Evolutionary conservation across 2,888 invertebrate species (phyloP).

Genomic region (Limnephilus lunatus): DNA sequence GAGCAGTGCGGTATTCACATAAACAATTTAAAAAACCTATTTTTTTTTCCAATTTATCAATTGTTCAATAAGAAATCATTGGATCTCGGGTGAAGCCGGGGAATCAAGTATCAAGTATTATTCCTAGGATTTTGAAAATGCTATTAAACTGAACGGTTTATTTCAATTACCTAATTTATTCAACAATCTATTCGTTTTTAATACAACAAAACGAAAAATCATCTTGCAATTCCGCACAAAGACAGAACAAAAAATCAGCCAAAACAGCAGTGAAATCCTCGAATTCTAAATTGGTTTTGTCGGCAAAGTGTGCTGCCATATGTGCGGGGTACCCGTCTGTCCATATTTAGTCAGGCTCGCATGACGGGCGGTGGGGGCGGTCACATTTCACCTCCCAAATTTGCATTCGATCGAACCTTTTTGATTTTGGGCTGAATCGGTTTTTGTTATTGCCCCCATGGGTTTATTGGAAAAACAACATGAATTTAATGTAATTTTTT

Average conservation of each 20-base stretch:
- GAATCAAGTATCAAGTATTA: background rate
- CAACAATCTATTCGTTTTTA: background rate
- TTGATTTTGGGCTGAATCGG: background rate
- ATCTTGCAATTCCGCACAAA: background rate
- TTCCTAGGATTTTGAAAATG: background rate
- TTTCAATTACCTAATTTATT: background rate
- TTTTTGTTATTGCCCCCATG: background rate
- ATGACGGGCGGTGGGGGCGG: background rate
- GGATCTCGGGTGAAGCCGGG: no score
- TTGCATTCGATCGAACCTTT: background rate
- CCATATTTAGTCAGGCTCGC: background rate
- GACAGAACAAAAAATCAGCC: background rate
- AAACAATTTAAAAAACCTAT: no score
- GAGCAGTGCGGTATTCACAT: no score
- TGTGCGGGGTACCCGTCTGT: slow-evolving; percentile 20
- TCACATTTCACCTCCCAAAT: background rate
- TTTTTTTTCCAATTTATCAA: no score
- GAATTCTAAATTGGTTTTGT: background rate
- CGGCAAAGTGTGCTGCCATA: background rate
- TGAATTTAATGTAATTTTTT: background rate
- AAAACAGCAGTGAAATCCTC: background rate
- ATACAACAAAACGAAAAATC: background rate
- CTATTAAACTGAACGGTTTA: background rate
- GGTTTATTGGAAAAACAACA: background rate
- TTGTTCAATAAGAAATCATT: no score